Conservation (phyloP, 2,888 invertebrate genomes). For the Neoaliturus tenellus region DNA sequence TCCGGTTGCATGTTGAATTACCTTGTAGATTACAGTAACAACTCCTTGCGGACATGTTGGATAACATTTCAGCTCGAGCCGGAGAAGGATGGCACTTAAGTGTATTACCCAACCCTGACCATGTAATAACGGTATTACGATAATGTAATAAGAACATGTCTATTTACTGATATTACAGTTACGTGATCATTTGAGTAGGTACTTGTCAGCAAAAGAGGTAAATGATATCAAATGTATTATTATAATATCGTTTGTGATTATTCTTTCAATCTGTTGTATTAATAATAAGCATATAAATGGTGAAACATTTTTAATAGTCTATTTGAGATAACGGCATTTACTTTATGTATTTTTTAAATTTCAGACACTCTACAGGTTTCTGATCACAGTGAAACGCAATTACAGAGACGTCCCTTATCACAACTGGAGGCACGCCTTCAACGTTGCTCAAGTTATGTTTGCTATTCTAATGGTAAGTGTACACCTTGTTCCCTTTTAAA, state of each 20-base stretch:
- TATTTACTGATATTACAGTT: too few relatives aligned
- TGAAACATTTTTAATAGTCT: too few relatives aligned
- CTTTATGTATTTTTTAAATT: not conserved
- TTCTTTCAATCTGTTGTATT: too few relatives aligned
- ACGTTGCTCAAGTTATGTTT: conserved; percentile 76
- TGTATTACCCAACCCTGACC: not conserved
- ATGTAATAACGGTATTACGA: not conserved
- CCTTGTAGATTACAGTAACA: too few relatives aligned
- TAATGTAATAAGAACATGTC: not conserved
- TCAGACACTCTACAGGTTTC: conserved; percentile 73
- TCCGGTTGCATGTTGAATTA: too few relatives aligned
- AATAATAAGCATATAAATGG: too few relatives aligned
- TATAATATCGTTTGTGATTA: too few relatives aligned
- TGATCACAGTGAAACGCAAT: conserved; percentile 75
- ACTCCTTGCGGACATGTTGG: not conserved
- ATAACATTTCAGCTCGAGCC: not conserved
- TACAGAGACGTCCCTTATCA: conserved; percentile 76
- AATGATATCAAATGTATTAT: too few relatives aligned
- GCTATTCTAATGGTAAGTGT: conserved; percentile 74
- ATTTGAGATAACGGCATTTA: too few relatives aligned
- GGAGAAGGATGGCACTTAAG: not conserved
- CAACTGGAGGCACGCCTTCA: conserved; percentile 76
- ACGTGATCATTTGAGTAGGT: too few relatives aligned
- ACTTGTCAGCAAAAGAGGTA: too few relatives aligned
- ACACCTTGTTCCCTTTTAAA: too few relatives aligned